phyloP scores from a whole-genome alignment of 2,797 vertebrate genomes.

The Cheirogaleus major region DNA sequence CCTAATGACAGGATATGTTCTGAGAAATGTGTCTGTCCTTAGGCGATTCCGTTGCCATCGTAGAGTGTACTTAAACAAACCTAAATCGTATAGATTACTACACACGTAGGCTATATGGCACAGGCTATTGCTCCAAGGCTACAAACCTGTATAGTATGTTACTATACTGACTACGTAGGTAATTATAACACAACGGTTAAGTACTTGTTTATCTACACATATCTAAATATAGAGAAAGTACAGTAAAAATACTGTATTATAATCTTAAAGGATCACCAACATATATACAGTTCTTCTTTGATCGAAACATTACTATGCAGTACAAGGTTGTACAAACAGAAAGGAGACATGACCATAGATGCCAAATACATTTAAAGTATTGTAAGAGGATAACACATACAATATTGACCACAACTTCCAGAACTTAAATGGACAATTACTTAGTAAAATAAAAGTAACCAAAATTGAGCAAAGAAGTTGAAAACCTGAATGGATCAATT shows the following conservation, averaged over 20 bases:
- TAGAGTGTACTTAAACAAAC: not conserved
- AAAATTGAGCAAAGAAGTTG: slow-evolving; percentile 55
- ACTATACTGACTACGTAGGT: not conserved
- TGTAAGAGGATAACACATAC: not conserved
- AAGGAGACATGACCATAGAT: slow-evolving; percentile 13
- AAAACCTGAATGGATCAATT: slow-evolving; percentile 51
- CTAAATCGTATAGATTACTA: not conserved
- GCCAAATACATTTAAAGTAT: not conserved
- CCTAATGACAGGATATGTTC: not conserved
- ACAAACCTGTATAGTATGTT: not conserved
- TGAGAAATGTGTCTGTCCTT: not conserved
- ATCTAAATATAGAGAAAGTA: not conserved
- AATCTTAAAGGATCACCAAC: not conserved
- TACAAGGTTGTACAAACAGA: not conserved
- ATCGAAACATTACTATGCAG: not conserved
- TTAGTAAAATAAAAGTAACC: slow-evolving; percentile 63
- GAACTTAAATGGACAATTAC: slow-evolving; percentile 50
- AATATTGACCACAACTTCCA: slow-evolving; percentile 49
- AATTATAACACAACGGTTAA: not conserved
- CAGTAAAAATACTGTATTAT: not conserved
- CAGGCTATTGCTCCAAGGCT: not conserved
- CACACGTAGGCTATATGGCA: not conserved
- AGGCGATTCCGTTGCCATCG: not conserved
- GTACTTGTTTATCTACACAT: not conserved
- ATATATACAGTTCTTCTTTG: not conserved